Evolutionary conservation across 2,888 invertebrate species (phyloP), one percentile per base, ranked within the genome.

Genomic region (Keiferia lycopersicella): DNA sequence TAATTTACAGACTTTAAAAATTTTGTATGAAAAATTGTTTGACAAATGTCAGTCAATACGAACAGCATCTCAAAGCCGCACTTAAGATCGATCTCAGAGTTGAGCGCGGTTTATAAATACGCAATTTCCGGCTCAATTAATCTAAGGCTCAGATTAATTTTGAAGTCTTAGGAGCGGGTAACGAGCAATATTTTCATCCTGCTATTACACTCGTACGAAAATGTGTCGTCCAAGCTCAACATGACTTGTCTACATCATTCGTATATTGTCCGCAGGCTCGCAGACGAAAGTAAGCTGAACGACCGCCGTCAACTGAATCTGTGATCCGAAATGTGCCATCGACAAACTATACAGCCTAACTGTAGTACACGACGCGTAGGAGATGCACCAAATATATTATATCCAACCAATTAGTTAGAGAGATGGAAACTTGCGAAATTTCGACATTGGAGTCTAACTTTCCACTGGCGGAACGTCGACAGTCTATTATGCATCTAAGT

Each of bases 271-370:
- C 67, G 11, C 86, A 88, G 89, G 83, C 84, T 56, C 83, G 83
- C 83, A 82, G 86, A 81, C 76, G 88, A 73, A 87, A 88, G 81
- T 88, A 82, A 74, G 69, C 61, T 65, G 65, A 56, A 7, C 1
- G 26, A 41, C 14, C 26, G 14, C 16, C 38, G 26, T n/a, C 39
- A 30, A 50, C 58, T 41, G 38, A 16, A 65, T 65, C 65, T 66
- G 65, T 64, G 63, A 63, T 64, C 51, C 4, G 30, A 50, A 10
- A 57, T 22, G 61, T 63, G 58, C 63, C 63, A 60, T 51, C 39
- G 34, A 30, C 30, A 30, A 30, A 34, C 30, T 30, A 56, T 51
- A 10, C 22, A 56, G n/a, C 4, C 0, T 34, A 56, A 34, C 26
- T n/a, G n/a, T 34, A 34, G 56, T 56, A 3, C 1, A 22, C 22